Conservation (phyloP, 2,797 vertebrate species). For the Smutsia temminckii region DNA sequence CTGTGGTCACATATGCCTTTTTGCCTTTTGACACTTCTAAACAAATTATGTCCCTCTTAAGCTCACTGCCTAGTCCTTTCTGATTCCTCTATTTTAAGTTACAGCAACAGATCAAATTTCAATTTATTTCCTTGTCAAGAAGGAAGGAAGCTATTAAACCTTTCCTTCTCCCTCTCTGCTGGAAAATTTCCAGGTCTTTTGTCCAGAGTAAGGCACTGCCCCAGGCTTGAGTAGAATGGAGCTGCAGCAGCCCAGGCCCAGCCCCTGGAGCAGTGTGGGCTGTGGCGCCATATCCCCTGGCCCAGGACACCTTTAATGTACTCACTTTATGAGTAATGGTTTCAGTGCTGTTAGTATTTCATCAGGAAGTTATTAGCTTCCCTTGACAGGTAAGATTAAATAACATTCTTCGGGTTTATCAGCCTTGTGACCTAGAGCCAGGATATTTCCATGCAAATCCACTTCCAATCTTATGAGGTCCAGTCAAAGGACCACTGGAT, state of each 20-base stretch:
- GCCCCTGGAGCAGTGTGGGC: background rate
- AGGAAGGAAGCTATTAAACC: constrained; percentile 20
- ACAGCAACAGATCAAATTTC: constrained; percentile 17
- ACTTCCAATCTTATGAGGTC: background rate
- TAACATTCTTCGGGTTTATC: background rate
- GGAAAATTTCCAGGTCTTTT: background rate
- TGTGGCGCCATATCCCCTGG: background rate
- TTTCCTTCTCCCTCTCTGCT: background rate
- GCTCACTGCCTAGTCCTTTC: background rate
- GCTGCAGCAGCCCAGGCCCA: background rate
- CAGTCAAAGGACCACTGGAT: background rate
- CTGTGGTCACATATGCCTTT: background rate
- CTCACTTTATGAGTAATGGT: background rate
- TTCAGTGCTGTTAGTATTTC: constrained; percentile 28
- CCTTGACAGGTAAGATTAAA: constrained; percentile 7
- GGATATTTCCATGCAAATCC: background rate
- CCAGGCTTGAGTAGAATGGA: background rate
- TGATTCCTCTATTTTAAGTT: background rate
- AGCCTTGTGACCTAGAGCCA: background rate
- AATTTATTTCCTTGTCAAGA: constrained; percentile 35
- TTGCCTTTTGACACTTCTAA: background rate
- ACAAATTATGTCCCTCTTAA: background rate
- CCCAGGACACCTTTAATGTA: background rate
- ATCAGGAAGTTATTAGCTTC: constrained; percentile 15
- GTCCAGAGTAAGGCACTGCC: background rate